Evolutionary conservation across 53 echinoderm and acorn worm genomes (phyloP), one percentile per base, ranked within the genome.

Genomic region (Astropecten irregularis): DNA sequence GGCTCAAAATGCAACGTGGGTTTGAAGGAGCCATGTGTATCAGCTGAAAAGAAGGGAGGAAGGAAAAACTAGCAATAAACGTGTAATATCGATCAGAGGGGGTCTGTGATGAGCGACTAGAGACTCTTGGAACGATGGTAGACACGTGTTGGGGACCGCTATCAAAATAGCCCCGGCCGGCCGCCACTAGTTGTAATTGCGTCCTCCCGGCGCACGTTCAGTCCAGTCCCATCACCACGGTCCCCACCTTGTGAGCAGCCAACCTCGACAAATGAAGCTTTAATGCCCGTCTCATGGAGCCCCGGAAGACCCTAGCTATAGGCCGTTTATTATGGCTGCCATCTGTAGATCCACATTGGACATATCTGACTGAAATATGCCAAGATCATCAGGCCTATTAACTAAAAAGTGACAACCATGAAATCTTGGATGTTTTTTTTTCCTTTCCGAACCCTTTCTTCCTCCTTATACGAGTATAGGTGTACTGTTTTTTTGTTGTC

Each of bases 181-280:
- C 61, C 29, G 77, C 60, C 62, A 61, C 61, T 46, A 19, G 55
- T 71, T 25, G 74, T 74, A 60, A 79, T 79, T 42, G 42, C 42
- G 6, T 42, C 11, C 42, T 42, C 42, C 42, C 42, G 42, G 6
- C 11, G 42, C 42, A 42, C 42, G 6, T 11, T 42, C 42, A 42
- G 6, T 8, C 42, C 42, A 6, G 42, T 42, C 42, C 11, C 42
- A 6, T 11, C 42, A 6, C 11, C 42, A 6, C 42, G 6, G 6
- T 42, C 11, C 42, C 79, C 62, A 62, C 79, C 79, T 79, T 79
- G 61, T 79, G 63, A 1, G 19, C 79, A 79, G 22, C 62, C 62
- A 79, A 79, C 29, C 79, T 48, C 61, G 61, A 61, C 79, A 79
- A 79, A 79, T 79, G 46, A 79, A 79, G 46, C 79, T 79, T 79